Percentiles rank a stretch among this genome's conserved stretches.
Conservation (phyloP, 1,140 invertebrate genomes). For the Drusus annulatus region DNA sequence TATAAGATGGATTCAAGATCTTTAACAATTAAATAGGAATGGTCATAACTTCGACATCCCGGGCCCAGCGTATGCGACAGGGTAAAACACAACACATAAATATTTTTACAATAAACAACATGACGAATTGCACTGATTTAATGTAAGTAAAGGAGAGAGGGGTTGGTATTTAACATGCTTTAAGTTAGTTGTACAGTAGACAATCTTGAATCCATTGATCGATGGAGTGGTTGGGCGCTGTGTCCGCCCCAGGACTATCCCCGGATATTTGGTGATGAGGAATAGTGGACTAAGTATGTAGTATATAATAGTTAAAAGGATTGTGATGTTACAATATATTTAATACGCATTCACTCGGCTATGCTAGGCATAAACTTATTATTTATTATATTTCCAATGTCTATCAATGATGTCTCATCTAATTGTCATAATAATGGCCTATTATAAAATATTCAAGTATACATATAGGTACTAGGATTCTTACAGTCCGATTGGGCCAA, state of each 20-base stretch:
- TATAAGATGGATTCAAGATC: slow-evolving; percentile 40
- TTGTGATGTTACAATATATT: slow-evolving; percentile 45
- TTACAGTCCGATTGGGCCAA: slow-evolving; percentile 43
- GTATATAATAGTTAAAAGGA: slow-evolving; percentile 22
- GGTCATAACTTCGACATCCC: background rate
- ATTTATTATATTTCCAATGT: slow-evolving; percentile 51
- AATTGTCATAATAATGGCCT: slow-evolving; percentile 56
- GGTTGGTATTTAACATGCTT: background rate
- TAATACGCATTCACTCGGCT: slow-evolving; percentile 48
- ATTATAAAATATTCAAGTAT: slow-evolving; percentile 57
- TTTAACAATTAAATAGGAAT: slow-evolving; percentile 45
- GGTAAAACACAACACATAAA: slow-evolving; percentile 29
- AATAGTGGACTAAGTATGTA: slow-evolving; percentile 22
- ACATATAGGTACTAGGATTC: slow-evolving; percentile 55
- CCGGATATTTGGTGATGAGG: slow-evolving; percentile 16
- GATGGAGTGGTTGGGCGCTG: background rate
- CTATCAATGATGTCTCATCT: slow-evolving; percentile 52
- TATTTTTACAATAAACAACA: slow-evolving; percentile 41
- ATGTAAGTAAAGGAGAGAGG: slow-evolving; percentile 7
- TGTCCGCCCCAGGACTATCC: background rate
- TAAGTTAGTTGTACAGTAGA: background rate
- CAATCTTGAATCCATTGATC: slow-evolving; percentile 15
- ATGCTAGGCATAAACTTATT: slow-evolving; percentile 49
- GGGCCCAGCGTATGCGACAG: no score
- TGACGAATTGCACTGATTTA: slow-evolving; percentile 30